Percentiles rank a stretch among this genome's conserved stretches.
phyloP scores from a whole-genome alignment of 2,888 invertebrate species.

The Geophilus truncorum region DNA sequence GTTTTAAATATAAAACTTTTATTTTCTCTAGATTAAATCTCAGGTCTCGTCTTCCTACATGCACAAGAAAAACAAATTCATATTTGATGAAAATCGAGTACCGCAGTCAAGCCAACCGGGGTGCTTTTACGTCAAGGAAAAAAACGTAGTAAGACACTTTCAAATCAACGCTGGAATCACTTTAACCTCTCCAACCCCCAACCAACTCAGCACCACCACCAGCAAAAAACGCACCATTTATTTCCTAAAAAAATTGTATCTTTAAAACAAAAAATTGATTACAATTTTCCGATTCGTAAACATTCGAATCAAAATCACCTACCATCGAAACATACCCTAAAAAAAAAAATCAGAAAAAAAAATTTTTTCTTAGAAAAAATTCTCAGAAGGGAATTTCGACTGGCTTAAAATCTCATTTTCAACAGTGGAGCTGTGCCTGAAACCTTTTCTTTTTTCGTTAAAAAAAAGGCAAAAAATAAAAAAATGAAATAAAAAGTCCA shows the following conservation, averaged over 20 bases:
- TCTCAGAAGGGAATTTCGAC: not conserved
- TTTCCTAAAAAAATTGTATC: not conserved
- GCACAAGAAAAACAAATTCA: not conserved
- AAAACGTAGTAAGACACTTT: not conserved
- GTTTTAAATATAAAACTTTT: not conserved
- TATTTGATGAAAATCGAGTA: not conserved
- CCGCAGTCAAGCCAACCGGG: not conserved
- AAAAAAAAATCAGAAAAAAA: not conserved
- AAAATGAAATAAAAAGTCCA: not conserved
- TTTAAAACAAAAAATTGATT: not conserved
- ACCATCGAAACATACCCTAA: not conserved
- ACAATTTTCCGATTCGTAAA: not conserved
- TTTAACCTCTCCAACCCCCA: too few species aligned
- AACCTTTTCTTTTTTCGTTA: not conserved
- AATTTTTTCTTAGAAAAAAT: not conserved
- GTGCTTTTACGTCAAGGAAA: not conserved
- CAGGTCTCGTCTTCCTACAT: not conserved
- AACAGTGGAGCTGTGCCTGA: not conserved
- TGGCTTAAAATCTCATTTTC: conserved; percentile 31
- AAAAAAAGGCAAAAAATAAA: not conserved
- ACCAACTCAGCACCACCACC: too few species aligned
- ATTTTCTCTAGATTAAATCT: not conserved
- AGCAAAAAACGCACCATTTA: not conserved
- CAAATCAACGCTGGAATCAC: not conserved
- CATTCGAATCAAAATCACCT: not conserved